Conservation (phyloP, 2,888 invertebrate species). For the Pogonocherus hispidulus region DNA sequence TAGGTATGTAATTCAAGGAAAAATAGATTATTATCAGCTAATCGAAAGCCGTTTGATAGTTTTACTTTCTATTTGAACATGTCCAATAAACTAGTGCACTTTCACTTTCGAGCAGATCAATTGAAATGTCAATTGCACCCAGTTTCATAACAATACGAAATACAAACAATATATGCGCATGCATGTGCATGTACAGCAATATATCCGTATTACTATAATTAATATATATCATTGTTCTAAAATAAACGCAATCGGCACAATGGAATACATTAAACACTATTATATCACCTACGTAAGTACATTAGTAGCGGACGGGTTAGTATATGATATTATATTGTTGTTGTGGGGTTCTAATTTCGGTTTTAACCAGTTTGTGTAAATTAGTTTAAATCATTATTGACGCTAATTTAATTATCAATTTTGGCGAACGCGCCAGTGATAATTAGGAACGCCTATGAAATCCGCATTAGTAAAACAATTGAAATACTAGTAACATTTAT, state of each 20-base stretch:
- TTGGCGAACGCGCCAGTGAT: neutral
- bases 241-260: conserved; percentile 9
- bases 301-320: conserved; percentile 3
- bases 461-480: neutral
- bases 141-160: conserved; percentile 48
- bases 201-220: conserved; percentile 16
- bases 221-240: conserved; percentile 14
- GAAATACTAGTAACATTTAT: too few relatives aligned
- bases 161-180: conserved; percentile 37
- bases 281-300: neutral
- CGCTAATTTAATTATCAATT: neutral
- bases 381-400: neutral
- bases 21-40: conserved; percentile 38
- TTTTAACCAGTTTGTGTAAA: conserved; percentile 7
- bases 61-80: conserved; percentile 53
- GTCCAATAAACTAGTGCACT: conserved; percentile 54
- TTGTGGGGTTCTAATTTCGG: neutral
- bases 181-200: neutral
- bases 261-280: conserved; percentile 6
- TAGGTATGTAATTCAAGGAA: conserved; percentile 28
- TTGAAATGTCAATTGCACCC: conserved; percentile 53
- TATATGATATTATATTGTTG: neutral
- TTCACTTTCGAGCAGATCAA: conserved; percentile 53
- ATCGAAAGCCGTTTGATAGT: conserved; percentile 41
- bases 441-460: neutral